These are phyloP conservation scores for Patella caerulea DNA, from an alignment of 2,888 invertebrate genomes.

Conservation along the genomic window DNA sequence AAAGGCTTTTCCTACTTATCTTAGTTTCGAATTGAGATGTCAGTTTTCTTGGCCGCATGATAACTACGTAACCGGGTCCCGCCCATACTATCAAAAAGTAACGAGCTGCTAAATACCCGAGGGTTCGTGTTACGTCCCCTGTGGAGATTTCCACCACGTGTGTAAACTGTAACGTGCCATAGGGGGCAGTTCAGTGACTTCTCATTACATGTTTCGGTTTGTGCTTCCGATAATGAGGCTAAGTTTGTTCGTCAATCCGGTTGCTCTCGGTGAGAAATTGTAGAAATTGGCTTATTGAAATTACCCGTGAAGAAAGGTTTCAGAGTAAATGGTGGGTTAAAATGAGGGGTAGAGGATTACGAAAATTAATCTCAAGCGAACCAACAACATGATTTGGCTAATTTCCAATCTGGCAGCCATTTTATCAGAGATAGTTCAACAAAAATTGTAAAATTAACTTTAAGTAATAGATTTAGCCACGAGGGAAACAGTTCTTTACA, in stretches of 20 bases:
- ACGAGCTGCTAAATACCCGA: slow-evolving; percentile 8
- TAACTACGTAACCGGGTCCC: neutral
- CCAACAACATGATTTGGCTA: slow-evolving; percentile 10
- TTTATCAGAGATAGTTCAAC: slow-evolving; percentile 5
- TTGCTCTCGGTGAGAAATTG: slow-evolving; percentile 10
- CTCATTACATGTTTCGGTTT: slow-evolving; percentile 13
- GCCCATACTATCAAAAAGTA: slow-evolving; percentile 5
- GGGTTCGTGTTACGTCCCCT: slow-evolving; percentile 12
- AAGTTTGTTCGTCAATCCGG: slow-evolving; percentile 13
- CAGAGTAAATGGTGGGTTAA: slow-evolving; percentile 7
- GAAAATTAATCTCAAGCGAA: slow-evolving; percentile 4
- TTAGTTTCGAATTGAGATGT: slow-evolving; percentile 1
- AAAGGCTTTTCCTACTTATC: neutral
- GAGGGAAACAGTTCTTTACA: neutral
- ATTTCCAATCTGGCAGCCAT: neutral
- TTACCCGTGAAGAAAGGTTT: slow-evolving; percentile 10
- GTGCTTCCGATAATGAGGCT: slow-evolving; percentile 9
- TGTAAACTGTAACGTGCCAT: slow-evolving; percentile 13
- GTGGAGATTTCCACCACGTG: slow-evolving; percentile 2
- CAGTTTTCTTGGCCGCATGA: slow-evolving; percentile 8
- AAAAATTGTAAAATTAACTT: neutral
- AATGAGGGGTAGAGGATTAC: slow-evolving; percentile 2
- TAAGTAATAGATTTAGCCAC: slow-evolving; percentile 1
- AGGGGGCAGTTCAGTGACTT: slow-evolving; percentile 10
- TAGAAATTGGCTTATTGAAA: slow-evolving; percentile 10